phyloP scores from a whole-genome alignment of 2,888 invertebrate genomes.

The Drosophila melanosoma region DNA sequence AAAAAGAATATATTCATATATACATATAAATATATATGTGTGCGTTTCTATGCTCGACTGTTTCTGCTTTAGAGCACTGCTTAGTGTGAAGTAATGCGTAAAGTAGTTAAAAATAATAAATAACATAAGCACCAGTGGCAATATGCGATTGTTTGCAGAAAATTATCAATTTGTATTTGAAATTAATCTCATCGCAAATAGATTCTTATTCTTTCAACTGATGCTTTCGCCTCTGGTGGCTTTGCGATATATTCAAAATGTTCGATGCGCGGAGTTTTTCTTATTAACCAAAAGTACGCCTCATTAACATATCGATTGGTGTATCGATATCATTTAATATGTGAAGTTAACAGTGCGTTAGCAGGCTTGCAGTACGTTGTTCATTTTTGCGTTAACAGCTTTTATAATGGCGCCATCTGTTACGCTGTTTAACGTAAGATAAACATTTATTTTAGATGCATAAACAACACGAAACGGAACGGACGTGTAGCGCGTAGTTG shows the following conservation, averaged over 20 bases:
- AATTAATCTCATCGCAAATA: background rate
- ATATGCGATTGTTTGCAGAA: background rate
- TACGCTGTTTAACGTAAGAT: slow-evolving; percentile 30
- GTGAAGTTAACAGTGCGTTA: slow-evolving; percentile 7
- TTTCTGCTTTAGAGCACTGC: background rate
- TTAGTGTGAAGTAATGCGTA: background rate
- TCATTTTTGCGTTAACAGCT: slow-evolving; percentile 9
- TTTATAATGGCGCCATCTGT: slow-evolving; percentile 18
- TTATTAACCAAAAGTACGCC: background rate
- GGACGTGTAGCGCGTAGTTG: slow-evolving; percentile 40
- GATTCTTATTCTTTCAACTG: background rate
- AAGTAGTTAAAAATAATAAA: background rate
- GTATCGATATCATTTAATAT: background rate
- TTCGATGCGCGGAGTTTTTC: background rate
- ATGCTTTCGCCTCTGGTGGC: background rate
- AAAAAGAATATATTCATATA: background rate
- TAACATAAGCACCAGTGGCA: background rate
- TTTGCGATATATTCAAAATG: background rate
- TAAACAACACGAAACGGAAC: slow-evolving; percentile 36
- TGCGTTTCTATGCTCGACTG: background rate
- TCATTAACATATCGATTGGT: background rate
- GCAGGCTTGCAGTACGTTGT: background rate
- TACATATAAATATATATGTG: background rate
- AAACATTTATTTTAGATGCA: slow-evolving; percentile 41
- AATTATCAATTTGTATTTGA: background rate